phyloP scores from a whole-genome alignment of 2,888 invertebrate genomes.

The Cheilosia pagana region DNA sequence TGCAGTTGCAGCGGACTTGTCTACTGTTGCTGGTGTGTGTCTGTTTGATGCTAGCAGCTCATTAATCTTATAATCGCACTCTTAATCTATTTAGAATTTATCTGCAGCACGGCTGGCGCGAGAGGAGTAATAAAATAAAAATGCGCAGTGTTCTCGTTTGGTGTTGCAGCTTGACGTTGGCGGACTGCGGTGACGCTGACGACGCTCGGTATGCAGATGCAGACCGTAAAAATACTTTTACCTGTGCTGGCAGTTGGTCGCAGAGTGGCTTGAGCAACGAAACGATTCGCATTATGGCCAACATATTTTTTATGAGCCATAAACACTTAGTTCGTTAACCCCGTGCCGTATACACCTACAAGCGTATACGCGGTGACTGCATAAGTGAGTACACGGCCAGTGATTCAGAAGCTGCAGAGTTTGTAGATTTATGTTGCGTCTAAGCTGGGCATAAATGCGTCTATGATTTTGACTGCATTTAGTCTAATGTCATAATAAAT shows the following conservation, averaged over 20 bases:
- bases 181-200: slow-evolving; percentile 17
- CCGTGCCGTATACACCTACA: not conserved
- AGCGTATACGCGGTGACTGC: not conserved
- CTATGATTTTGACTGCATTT: slow-evolving; percentile 14
- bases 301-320: slow-evolving; percentile 70
- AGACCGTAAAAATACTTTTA: slow-evolving; percentile 65
- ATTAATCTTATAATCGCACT: slow-evolving; percentile 69
- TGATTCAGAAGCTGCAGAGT: slow-evolving; percentile 39
- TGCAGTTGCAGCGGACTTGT: slow-evolving; percentile 4
- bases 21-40: slow-evolving; percentile 32
- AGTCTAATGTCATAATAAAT: not conserved
- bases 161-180: slow-evolving; percentile 40
- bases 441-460: not conserved
- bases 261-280: slow-evolving; percentile 34
- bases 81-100: slow-evolving; percentile 69
- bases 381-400: slow-evolving; percentile 30
- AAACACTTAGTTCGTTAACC: slow-evolving; percentile 67
- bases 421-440: slow-evolving; percentile 25
- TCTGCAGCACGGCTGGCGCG: slow-evolving; percentile 50
- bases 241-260: slow-evolving; percentile 55
- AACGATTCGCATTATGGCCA: slow-evolving; percentile 66
- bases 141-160: slow-evolving; percentile 65
- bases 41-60: slow-evolving; percentile 60
- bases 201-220: slow-evolving; percentile 66
- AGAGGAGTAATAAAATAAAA: slow-evolving; percentile 66